Evolutionary conservation across 2,888 invertebrate species (phyloP).

Genomic region (Eupithecia abbreviata): DNA sequence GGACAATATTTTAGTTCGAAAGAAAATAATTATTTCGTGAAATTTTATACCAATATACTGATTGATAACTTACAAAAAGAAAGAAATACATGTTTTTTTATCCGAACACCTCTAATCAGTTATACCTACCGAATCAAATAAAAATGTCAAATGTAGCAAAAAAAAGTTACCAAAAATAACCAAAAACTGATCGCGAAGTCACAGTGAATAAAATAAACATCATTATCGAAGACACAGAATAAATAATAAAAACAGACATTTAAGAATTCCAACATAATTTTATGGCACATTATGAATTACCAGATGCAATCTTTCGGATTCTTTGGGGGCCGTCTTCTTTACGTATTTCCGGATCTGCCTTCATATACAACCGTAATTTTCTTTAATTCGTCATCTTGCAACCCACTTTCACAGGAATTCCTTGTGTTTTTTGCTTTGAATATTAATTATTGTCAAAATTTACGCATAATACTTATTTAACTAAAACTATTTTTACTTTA

Average conservation of each 20-base stretch:
- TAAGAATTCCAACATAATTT: slow-evolving; percentile 34
- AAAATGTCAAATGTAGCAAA: too few species aligned
- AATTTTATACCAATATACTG: too few species aligned
- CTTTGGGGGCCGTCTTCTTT: slow-evolving; percentile 7
- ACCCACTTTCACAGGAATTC: slow-evolving; percentile 41
- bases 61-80: too few species aligned
- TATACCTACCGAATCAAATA: too few species aligned
- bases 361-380: slow-evolving; percentile 37
- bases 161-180: neutral
- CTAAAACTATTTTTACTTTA: neutral
- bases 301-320: slow-evolving; percentile 39
- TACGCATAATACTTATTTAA: neutral
- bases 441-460: neutral
- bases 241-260: slow-evolving; percentile 23
- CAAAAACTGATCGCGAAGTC: neutral
- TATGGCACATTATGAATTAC: slow-evolving; percentile 40
- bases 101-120: too few species aligned
- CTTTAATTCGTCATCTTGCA: slow-evolving; percentile 42
- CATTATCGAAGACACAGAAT: neutral
- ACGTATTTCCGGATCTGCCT: slow-evolving; percentile 43
- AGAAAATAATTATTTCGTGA: too few species aligned
- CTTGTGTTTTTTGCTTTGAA: slow-evolving; percentile 19
- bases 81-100: too few species aligned
- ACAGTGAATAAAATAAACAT: slow-evolving; percentile 6
- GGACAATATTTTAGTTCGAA: too few species aligned